Percentiles rank a stretch among this genome's conserved stretches.
These are phyloP conservation scores for Cottus gobio DNA, from an alignment of 2,113 vertebrate genomes.

Conservation along the genomic window DNA sequence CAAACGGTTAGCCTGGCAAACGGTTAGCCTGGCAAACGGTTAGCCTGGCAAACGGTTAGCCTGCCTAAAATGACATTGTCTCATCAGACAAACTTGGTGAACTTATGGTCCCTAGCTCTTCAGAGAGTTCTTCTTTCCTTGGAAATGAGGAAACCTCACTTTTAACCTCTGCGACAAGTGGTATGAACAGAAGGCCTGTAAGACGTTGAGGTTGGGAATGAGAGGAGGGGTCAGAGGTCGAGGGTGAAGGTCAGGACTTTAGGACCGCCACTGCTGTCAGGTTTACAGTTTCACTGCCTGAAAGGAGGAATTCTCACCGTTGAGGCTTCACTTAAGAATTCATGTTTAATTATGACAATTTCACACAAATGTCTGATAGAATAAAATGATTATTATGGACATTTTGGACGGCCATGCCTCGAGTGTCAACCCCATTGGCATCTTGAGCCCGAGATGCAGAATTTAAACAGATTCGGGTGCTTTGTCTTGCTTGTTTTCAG, in stretches of 20 bases:
- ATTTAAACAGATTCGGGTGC: neutral
- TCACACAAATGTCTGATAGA: too few species aligned
- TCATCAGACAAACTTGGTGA: neutral
- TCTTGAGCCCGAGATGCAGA: neutral
- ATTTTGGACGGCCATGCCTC: too few species aligned
- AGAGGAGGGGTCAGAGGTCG: constrained; percentile 68
- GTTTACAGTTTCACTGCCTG: constrained; percentile 74
- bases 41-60: neutral
- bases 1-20: neutral
- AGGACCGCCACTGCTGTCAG: constrained; percentile 57
- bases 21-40: neutral
- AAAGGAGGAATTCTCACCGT: constrained; percentile 57
- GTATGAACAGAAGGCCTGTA: constrained; percentile 60
- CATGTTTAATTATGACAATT: neutral
- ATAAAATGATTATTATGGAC: too few species aligned
- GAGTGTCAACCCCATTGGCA: neutral
- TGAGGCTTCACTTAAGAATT: neutral
- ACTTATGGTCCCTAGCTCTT: constrained; percentile 19
- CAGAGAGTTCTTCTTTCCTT: constrained; percentile 19
- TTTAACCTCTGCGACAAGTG: constrained; percentile 43
- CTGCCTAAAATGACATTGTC: neutral
- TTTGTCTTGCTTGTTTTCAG: constrained; percentile 3
- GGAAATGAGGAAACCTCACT: constrained; percentile 36
- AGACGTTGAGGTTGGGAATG: constrained; percentile 66
- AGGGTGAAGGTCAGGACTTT: constrained; percentile 67